A percentile compares a stretch with the other conserved stretches of the same genome.
Evolutionary conservation across 1,140 invertebrate genomes (phyloP).

Genomic region (Pteromalus puparum): DNA sequence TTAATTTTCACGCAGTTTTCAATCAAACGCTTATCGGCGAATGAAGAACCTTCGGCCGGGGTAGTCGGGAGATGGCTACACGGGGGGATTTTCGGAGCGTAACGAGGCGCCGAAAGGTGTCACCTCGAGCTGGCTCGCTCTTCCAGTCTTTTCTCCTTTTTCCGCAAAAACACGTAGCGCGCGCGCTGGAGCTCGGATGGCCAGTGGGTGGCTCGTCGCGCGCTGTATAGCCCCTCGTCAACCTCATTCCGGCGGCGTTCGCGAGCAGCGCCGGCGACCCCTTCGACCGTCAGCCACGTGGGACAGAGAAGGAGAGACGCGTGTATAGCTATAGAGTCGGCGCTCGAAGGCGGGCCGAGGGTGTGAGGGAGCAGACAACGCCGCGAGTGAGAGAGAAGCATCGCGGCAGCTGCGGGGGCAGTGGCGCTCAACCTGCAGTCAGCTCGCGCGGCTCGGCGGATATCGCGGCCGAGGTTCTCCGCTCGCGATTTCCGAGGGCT

Average conservation of each 20-base stretch:
- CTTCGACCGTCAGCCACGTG: slow-evolving; percentile 71
- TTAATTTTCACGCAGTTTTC: slow-evolving; percentile 20
- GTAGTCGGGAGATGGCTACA: neutral
- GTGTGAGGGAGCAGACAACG: slow-evolving; percentile 71
- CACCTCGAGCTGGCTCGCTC: slow-evolving; percentile 41
- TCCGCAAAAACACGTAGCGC: neutral
- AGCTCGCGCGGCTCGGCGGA: neutral
- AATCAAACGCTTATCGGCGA: neutral
- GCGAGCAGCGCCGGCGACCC: slow-evolving; percentile 56
- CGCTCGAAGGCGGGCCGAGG: slow-evolving; percentile 59
- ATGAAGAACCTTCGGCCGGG: no score
- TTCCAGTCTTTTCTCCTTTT: slow-evolving; percentile 42
- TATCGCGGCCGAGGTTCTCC: neutral
- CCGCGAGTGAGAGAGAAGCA: slow-evolving; percentile 49
- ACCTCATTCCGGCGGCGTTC: slow-evolving; percentile 63
- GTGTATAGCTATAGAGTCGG: slow-evolving; percentile 14
- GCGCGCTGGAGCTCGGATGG: slow-evolving; percentile 38
- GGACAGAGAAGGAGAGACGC: neutral
- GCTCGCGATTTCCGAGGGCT: slow-evolving; percentile 1
- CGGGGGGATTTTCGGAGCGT: slow-evolving; percentile 50
- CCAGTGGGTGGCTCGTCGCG: slow-evolving; percentile 27
- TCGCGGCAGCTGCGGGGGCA: slow-evolving; percentile 67
- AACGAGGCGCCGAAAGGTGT: slow-evolving; percentile 49
- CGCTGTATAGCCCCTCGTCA: slow-evolving; percentile 56
- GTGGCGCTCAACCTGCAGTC: slow-evolving; percentile 63